These are phyloP conservation scores for Acridotheres tristis DNA, from an alignment of 2,797 vertebrate species.

Conservation along the genomic window DNA sequence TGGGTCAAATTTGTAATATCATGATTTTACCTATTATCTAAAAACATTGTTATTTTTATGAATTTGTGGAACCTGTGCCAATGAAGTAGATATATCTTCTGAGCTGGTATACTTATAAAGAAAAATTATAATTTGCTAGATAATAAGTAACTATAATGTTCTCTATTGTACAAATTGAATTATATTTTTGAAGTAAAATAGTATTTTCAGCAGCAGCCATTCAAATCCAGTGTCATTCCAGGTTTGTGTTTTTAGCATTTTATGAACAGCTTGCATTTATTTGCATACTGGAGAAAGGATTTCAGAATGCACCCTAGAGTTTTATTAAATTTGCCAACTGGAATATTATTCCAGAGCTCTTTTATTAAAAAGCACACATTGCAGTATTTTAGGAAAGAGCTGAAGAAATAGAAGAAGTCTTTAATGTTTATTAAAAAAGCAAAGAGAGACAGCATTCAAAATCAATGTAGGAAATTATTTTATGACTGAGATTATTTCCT, in stretches of 20 bases:
- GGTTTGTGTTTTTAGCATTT: neutral
- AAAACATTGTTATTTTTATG: neutral
- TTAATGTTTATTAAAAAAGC: neutral
- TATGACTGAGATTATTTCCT: neutral
- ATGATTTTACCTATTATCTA: neutral
- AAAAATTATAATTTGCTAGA: neutral
- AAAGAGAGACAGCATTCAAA: neutral
- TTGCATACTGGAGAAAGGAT: neutral
- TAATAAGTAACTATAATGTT: neutral
- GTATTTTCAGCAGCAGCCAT: neutral
- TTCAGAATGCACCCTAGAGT: neutral
- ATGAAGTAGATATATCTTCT: neutral
- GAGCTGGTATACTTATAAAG: neutral
- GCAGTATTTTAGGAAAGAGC: neutral
- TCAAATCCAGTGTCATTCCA: neutral
- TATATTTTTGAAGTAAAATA: neutral
- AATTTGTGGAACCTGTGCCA: neutral
- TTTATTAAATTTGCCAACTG: constrained; percentile 53
- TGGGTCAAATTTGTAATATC: neutral
- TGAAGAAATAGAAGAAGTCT: neutral
- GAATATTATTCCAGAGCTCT: constrained; percentile 12
- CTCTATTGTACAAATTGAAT: neutral
- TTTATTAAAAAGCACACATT: constrained; percentile 29
- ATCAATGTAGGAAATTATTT: neutral
- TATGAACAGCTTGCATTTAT: neutral